These are phyloP conservation scores for Platysteira castanea DNA, from an alignment of 2,113 vertebrate genomes.

Conservation along the genomic window DNA sequence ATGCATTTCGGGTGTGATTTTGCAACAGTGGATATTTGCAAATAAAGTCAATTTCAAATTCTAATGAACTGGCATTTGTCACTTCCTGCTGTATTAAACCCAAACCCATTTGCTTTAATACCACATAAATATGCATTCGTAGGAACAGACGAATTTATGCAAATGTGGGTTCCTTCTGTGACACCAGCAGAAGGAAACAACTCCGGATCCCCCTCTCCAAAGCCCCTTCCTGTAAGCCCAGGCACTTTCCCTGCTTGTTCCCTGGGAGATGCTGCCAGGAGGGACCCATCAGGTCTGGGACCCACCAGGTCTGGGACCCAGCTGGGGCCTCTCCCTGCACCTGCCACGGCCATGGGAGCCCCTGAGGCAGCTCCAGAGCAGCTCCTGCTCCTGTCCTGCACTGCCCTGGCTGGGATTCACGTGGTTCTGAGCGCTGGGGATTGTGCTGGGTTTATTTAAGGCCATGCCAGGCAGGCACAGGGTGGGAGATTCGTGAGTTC, in stretches of 20 bases:
- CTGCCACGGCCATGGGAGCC: accelerated
- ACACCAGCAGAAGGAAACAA: neutral
- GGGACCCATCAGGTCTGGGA: too few species aligned
- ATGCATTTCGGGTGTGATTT: neutral
- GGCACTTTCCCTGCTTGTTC: neutral
- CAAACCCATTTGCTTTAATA: conserved; percentile 37
- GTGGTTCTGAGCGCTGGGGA: accelerated
- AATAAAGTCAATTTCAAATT: conserved; percentile 44
- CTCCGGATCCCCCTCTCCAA: neutral
- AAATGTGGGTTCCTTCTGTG: conserved; percentile 30
- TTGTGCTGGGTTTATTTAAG: accelerated
- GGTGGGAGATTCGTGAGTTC: neutral
- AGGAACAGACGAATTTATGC: conserved; percentile 33
- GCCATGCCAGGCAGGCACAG: neutral
- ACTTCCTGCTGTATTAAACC: conserved; percentile 36
- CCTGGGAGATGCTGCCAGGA: neutral
- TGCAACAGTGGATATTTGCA: neutral
- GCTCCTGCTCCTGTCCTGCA: neutral
- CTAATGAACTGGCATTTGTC: conserved; percentile 15
- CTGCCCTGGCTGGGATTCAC: neutral
- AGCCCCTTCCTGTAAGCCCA: neutral
- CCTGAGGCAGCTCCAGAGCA: neutral
- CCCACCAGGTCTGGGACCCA: too few species aligned
- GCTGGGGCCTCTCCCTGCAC: neutral
- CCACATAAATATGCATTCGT: conserved; percentile 29